A percentile compares a stretch with the other conserved stretches of the same genome.
phyloP scores from a whole-genome alignment of 2,888 invertebrate genomes.

The Dastarcus helophoroides region DNA sequence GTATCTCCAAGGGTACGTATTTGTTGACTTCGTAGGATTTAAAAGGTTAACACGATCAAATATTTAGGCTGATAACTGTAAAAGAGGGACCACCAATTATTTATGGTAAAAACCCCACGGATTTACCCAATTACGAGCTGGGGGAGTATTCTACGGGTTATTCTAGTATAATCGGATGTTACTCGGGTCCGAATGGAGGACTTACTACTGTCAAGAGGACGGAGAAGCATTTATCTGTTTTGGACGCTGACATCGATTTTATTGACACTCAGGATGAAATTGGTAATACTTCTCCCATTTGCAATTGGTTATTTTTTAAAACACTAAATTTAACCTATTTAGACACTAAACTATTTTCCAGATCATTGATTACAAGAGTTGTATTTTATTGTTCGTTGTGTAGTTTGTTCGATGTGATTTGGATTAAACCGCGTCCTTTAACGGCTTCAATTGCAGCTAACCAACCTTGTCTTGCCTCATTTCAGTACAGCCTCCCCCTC shows the following conservation, averaged over 20 bases:
- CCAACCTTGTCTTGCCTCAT: too few species aligned
- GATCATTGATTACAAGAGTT: too few species aligned
- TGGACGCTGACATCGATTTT: conserved; percentile 60
- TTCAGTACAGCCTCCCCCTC: conserved; percentile 10
- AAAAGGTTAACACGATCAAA: not conserved
- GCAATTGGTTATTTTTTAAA: too few species aligned
- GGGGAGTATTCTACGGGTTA: conserved; percentile 41
- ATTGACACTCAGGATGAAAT: conserved; percentile 46
- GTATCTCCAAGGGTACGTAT: conserved; percentile 55
- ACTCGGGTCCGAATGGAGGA: conserved; percentile 74
- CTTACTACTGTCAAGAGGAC: conserved; percentile 59
- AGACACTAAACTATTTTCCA: too few species aligned
- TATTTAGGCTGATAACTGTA: conserved; percentile 27
- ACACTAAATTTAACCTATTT: too few species aligned
- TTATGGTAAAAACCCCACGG: conserved; percentile 60
- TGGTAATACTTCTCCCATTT: too few species aligned
- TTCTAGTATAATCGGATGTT: conserved; percentile 54
- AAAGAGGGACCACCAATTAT: conserved; percentile 47
- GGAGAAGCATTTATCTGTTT: conserved; percentile 52
- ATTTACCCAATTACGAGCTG: conserved; percentile 53
- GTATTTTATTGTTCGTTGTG: too few species aligned
- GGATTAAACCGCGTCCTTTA: too few species aligned
- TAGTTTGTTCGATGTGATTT: too few species aligned
- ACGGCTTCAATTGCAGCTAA: too few species aligned
- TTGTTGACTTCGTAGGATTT: not conserved